Evolutionary conservation across 2,888 invertebrate genomes (phyloP).

Genomic region (Deilephila elpenor): DNA sequence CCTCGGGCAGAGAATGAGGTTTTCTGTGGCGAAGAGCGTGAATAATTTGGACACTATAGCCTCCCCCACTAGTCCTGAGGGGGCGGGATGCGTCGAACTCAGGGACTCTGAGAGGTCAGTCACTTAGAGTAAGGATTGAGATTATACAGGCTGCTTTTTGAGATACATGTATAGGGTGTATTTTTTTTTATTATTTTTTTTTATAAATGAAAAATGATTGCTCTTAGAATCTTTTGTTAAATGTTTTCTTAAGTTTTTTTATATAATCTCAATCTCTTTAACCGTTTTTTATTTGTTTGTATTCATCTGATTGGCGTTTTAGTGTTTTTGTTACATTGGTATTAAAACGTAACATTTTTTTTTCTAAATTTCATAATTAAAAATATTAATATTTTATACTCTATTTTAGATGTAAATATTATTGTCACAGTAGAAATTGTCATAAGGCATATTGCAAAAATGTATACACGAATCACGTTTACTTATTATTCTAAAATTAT

Average conservation of each 20-base stretch:
- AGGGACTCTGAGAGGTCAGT: conserved; percentile 24
- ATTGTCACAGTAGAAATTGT: neutral
- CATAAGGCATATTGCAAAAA: neutral
- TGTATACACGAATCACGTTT: no score
- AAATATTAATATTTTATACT: neutral
- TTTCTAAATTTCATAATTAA: conserved; percentile 25
- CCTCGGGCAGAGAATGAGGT: conserved; percentile 75
- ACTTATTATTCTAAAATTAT: no score
- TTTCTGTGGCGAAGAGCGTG: conserved; percentile 71
- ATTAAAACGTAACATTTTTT: conserved; percentile 15
- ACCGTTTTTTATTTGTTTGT: conserved; percentile 11
- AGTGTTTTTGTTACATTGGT: conserved; percentile 9
- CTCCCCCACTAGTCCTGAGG: conserved; percentile 60
- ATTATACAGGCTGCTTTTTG: neutral
- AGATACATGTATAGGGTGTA: neutral
- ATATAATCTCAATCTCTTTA: neutral
- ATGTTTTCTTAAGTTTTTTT: no score
- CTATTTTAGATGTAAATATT: neutral
- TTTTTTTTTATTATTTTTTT: neutral
- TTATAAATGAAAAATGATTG: no score
- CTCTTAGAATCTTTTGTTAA: no score
- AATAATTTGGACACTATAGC: conserved; percentile 71
- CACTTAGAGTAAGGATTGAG: neutral
- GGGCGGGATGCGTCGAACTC: conserved; percentile 1
- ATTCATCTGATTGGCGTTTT: conserved; percentile 18